Percentiles rank a stretch among this genome's conserved stretches.
Evolutionary conservation across 2,113 vertebrate genomes (phyloP).

Genomic region (Odobenus rosmarus): DNA sequence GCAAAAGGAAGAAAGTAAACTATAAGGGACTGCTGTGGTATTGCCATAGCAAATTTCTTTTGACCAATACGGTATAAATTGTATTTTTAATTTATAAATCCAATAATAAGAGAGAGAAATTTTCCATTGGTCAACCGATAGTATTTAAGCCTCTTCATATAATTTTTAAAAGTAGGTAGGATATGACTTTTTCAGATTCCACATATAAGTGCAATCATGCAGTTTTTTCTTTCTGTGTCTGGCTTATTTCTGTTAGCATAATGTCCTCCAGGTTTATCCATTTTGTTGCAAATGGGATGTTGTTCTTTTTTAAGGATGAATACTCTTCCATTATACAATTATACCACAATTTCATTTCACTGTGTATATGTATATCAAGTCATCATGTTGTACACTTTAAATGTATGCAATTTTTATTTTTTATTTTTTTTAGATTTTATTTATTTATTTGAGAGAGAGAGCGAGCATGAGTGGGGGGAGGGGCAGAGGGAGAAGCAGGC

Average conservation of each 20-base stretch:
- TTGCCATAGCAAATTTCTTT: constrained; percentile 1
- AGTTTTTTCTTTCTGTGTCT: neutral
- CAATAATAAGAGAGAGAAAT: constrained; percentile 5
- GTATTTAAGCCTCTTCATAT: neutral
- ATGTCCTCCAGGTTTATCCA: neutral
- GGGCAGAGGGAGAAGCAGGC: neutral
- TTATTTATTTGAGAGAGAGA: neutral
- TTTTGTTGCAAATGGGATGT: neutral
- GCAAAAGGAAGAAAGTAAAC: neutral
- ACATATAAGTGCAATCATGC: neutral
- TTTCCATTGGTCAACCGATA: neutral
- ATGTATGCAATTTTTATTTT: neutral
- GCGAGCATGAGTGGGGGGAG: neutral
- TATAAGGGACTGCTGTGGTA: neutral
- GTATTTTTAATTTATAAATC: constrained; percentile 8
- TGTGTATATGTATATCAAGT: neutral
- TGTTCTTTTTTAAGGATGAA: neutral
- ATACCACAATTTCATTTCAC: neutral
- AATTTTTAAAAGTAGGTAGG: constrained; percentile 5
- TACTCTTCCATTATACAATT: neutral
- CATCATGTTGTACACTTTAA: neutral
- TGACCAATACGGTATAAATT: neutral
- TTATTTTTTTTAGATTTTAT: neutral
- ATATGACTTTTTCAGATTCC: neutral
- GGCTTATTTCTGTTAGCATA: neutral